Percentiles rank a stretch among this genome's conserved stretches.
phyloP scores from a whole-genome alignment of 2,797 vertebrate genomes.

The Champsocephalus gunnari region DNA sequence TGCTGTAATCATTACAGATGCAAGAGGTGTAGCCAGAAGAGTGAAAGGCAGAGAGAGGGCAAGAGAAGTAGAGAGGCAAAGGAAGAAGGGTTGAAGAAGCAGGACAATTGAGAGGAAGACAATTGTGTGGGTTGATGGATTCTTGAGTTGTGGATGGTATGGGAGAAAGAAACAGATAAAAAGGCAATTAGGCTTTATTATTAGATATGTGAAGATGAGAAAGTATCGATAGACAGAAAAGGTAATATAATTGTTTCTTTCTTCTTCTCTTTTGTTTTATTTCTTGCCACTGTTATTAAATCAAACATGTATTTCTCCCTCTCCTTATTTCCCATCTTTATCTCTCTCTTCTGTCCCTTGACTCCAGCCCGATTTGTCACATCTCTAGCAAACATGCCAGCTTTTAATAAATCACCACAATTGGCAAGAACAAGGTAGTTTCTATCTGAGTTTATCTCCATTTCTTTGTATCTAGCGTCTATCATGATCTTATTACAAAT shows the following conservation, averaged over 20 bases:
- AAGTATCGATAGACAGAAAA: constrained; percentile 24
- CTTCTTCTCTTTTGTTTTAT: neutral
- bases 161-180: constrained; percentile 44
- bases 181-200: constrained; percentile 53
- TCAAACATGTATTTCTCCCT: constrained; percentile 24
- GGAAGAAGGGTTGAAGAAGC: constrained; percentile 1
- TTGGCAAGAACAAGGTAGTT: constrained; percentile 6
- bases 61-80: neutral
- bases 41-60: constrained; percentile 12
- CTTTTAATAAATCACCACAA: constrained; percentile 53
- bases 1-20: constrained; percentile 51
- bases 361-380: constrained; percentile 24
- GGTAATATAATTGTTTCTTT: constrained; percentile 16
- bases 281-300: constrained; percentile 15
- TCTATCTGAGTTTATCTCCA: constrained; percentile 7
- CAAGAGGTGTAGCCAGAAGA: neutral
- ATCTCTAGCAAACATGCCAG: constrained; percentile 25
- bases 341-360: constrained; percentile 8
- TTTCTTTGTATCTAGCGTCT: constrained; percentile 14
- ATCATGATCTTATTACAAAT: constrained; percentile 32
- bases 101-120: neutral
- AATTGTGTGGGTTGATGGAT: constrained; percentile 34
- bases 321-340: neutral
- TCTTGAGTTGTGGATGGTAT: constrained; percentile 21
- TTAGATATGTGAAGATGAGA: constrained; percentile 29